phyloP scores from a whole-genome alignment of 2,113 vertebrate species.

The Gymnocephalus cernua region DNA sequence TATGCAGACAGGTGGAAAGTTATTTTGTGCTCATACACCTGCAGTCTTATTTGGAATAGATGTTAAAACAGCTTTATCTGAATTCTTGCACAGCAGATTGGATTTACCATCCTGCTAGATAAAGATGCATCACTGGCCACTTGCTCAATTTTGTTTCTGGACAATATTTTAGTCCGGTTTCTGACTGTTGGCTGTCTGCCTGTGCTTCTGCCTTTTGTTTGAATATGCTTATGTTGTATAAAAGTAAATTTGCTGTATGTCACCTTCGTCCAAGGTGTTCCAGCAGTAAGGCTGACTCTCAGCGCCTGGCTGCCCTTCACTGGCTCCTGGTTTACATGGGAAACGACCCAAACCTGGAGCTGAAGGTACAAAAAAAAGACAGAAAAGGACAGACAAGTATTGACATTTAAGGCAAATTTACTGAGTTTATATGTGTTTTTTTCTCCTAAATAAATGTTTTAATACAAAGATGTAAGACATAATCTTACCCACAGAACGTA shows the following conservation, averaged over 20 bases:
- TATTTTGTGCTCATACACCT: not conserved
- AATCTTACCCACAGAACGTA: not conserved
- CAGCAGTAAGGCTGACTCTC: slow-evolving; percentile 79
- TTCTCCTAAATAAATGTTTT: not conserved
- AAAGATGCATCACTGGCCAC: slow-evolving; percentile 30
- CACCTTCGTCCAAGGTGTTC: slow-evolving; percentile 61
- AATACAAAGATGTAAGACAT: not conserved
- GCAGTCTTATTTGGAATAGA: slow-evolving; percentile 34
- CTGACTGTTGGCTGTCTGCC: slow-evolving; percentile 26
- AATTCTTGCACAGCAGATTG: slow-evolving; percentile 19
- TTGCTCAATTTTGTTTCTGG: not conserved
- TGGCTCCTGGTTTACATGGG: slow-evolving; percentile 87
- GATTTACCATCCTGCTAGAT: slow-evolving; percentile 2
- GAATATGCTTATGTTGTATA: slow-evolving; percentile 36
- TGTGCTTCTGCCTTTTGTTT: slow-evolving; percentile 38
- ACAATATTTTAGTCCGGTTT: slow-evolving; percentile 7
- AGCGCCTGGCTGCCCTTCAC: slow-evolving; percentile 90
- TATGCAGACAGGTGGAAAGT: not conserved
- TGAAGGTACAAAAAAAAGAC: slow-evolving; percentile 71
- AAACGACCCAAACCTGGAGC: slow-evolving; percentile 78
- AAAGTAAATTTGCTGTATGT: slow-evolving; percentile 46
- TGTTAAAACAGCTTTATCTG: slow-evolving; percentile 20
- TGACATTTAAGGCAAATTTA: slow-evolving; percentile 44
- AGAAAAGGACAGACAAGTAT: slow-evolving; percentile 29
- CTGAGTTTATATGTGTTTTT: not conserved